Evolutionary conservation across 2,113 vertebrate species (phyloP).

Genomic region (Chinchilla lanigera): DNA sequence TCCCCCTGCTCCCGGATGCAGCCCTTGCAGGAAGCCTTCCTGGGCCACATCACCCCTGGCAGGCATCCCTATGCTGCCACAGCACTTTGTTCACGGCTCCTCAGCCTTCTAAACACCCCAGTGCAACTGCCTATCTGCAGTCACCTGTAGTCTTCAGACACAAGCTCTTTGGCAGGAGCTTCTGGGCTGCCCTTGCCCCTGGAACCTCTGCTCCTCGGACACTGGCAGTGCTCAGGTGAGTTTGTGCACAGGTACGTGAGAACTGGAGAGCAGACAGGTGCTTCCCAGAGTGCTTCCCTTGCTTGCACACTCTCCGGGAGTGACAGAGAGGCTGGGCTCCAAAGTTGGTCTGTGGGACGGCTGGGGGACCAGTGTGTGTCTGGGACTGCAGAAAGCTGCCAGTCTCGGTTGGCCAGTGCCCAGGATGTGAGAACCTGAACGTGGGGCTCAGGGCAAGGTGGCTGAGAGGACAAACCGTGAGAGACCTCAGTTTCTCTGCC

Average conservation of each 20-base stretch:
- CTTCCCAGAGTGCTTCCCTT: neutral
- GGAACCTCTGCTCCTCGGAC: neutral
- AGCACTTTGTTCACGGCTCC: neutral
- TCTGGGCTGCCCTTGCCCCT: neutral
- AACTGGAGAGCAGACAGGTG: neutral
- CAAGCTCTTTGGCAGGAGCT: neutral
- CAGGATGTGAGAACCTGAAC: neutral
- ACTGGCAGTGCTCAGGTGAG: no score
- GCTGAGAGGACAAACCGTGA: neutral
- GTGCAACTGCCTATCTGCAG: neutral
- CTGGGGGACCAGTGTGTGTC: neutral
- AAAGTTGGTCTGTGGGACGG: neutral
- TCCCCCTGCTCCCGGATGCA: neutral
- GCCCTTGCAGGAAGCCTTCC: neutral
- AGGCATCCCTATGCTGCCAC: neutral
- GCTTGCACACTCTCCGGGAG: neutral
- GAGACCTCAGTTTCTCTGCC: neutral
- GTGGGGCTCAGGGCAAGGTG: neutral
- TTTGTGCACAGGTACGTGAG: neutral
- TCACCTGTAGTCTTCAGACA: neutral
- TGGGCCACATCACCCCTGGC: neutral
- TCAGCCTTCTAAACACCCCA: neutral
- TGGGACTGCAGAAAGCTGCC: neutral
- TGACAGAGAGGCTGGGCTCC: neutral
- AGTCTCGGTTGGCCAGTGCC: neutral